These are phyloP conservation scores for Crambe crambe DNA, from an alignment of 37 sponge, comb jelly and placozoan genomes.

Conservation along the genomic window DNA sequence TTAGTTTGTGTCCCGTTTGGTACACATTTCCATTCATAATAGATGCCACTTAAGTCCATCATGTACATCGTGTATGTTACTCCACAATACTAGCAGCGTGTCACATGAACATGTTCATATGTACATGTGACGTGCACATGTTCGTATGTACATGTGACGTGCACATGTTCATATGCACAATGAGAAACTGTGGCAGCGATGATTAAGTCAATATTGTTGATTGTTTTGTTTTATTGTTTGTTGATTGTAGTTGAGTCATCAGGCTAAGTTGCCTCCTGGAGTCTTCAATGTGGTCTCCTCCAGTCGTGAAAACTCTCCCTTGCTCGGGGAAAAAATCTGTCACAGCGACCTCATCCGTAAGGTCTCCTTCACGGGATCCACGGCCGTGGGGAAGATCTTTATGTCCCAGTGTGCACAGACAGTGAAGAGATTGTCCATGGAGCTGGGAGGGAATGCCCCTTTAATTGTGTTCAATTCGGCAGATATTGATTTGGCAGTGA, in stretches of 20 bases:
- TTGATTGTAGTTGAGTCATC: constrained; percentile 72
- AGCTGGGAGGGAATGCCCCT: constrained; percentile 97
- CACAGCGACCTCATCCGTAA: constrained; percentile 53
- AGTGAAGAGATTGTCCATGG: constrained; percentile 84
- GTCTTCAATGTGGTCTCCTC: constrained; percentile 92
- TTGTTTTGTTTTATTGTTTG: too few species aligned
- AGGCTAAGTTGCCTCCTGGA: constrained; percentile 87
- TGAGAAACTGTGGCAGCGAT: too few species aligned
- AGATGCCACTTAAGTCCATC: too few species aligned
- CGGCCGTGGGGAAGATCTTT: constrained; percentile 80
- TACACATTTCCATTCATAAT: too few species aligned
- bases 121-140: too few species aligned
- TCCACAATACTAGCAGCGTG: too few species aligned
- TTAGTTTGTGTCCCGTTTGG: too few species aligned
- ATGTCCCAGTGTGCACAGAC: constrained; percentile 70
- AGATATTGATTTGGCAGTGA: constrained; percentile 77
- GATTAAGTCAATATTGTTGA: too few species aligned
- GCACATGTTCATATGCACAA: too few species aligned
- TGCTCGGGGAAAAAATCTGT: constrained; percentile 56
- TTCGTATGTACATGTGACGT: too few species aligned
- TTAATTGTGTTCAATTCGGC: constrained; percentile 94
- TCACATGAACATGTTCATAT: too few species aligned
- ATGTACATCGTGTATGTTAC: too few species aligned
- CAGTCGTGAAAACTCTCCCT: constrained; percentile 39
- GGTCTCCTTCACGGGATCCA: constrained; percentile 95